Evolutionary conservation across 2,888 invertebrate genomes (phyloP).

Genomic region (Ophioninae sp.): DNA sequence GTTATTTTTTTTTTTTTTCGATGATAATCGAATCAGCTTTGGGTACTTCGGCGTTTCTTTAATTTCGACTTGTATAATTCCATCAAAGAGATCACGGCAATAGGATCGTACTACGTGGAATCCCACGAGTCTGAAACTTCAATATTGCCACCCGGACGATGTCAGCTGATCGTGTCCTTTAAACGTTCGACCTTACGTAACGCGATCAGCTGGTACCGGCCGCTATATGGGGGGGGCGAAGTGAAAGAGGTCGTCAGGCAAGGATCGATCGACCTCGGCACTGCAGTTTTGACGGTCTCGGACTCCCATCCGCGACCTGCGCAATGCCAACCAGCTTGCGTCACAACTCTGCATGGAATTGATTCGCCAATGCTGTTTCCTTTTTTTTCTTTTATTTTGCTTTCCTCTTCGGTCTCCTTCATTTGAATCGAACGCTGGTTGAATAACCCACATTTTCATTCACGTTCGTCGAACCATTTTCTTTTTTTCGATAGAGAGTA

Average conservation of each 20-base stretch:
- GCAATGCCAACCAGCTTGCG: slow-evolving; percentile 41
- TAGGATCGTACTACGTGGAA: neutral
- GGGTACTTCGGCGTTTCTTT: neutral
- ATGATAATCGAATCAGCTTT: neutral
- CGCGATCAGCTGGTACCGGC: slow-evolving; percentile 53
- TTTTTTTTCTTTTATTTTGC: neutral
- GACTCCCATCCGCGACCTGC: slow-evolving; percentile 45
- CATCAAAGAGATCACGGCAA: neutral
- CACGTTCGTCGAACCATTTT: neutral
- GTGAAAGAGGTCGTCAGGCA: slow-evolving; percentile 57
- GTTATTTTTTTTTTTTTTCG: neutral
- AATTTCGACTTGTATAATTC: neutral
- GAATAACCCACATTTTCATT: neutral
- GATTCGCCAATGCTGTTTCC: slow-evolving; percentile 23
- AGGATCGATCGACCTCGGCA: slow-evolving; percentile 59
- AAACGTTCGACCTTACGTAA: slow-evolving; percentile 48
- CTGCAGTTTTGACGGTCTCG: slow-evolving; percentile 58
- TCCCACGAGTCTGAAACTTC: neutral
- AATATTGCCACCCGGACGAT: neutral
- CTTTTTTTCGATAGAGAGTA: neutral
- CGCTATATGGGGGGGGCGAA: slow-evolving; percentile 39
- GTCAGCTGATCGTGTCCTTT: slow-evolving; percentile 18
- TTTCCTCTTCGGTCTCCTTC: neutral
- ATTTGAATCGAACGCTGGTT: slow-evolving; percentile 5
- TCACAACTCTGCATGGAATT: slow-evolving; percentile 44